Evolutionary conservation across 1,140 invertebrate genomes (phyloP).

Genomic region (Drosophila elegans): DNA sequence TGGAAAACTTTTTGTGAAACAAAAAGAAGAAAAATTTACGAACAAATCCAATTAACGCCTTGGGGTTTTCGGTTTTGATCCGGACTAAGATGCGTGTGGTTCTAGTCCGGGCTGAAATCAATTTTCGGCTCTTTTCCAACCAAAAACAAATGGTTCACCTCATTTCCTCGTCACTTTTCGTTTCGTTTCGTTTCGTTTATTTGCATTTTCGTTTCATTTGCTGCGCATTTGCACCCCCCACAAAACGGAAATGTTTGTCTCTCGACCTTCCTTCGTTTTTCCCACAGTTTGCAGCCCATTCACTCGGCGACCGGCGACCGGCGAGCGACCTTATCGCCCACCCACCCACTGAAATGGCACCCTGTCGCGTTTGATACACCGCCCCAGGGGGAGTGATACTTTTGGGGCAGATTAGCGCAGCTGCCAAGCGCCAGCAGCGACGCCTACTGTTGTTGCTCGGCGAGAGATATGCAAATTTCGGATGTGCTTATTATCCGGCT

Average conservation of each 20-base stretch:
- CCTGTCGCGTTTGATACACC: slow-evolving; percentile 22
- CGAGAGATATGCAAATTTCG: slow-evolving; percentile 43
- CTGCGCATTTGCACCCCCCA: slow-evolving; percentile 30
- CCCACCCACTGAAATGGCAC: slow-evolving; percentile 8
- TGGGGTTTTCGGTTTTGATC: slow-evolving; percentile 4
- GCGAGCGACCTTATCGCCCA: slow-evolving; percentile 1
- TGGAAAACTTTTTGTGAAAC: slow-evolving; percentile 47
- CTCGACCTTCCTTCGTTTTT: slow-evolving; percentile 10
- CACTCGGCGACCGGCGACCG: not conserved
- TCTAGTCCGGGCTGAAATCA: slow-evolving; percentile 9
- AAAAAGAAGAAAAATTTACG: slow-evolving; percentile 46
- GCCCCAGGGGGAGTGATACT: slow-evolving; percentile 32
- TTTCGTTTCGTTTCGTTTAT: slow-evolving; percentile 43
- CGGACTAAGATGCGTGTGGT: slow-evolving; percentile 17
- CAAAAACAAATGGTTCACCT: slow-evolving; percentile 6
- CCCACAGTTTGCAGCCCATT: slow-evolving; percentile 13
- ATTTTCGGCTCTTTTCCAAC: slow-evolving; percentile 13
- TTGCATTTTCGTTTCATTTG: slow-evolving; percentile 63
- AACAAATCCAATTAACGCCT: slow-evolving; percentile 59
- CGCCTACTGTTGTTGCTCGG: slow-evolving; percentile 23
- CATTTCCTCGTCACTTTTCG: slow-evolving; percentile 30
- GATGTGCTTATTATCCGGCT: slow-evolving; percentile 39
- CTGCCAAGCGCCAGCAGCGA: slow-evolving; percentile 49
- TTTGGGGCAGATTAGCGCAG: slow-evolving; percentile 64
- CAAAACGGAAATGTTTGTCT: slow-evolving; percentile 47